A percentile compares a stretch with the other conserved stretches of the same genome.
Conservation (phyloP, 2,113 vertebrate species). For the Cyanoderma ruficeps region DNA sequence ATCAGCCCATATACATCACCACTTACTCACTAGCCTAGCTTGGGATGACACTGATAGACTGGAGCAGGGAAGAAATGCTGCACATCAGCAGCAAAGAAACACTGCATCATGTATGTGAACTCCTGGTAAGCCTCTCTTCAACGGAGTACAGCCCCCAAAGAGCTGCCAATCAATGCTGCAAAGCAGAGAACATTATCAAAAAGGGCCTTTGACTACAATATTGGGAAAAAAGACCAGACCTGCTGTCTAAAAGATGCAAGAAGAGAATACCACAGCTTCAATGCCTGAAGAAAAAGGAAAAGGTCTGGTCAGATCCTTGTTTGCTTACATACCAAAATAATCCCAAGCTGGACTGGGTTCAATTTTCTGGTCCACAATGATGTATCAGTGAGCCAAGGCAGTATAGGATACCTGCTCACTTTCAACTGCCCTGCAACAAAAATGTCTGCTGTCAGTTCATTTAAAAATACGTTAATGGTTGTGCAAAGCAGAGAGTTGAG, state of each 20-base stretch:
- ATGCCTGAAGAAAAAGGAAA: conserved; percentile 22
- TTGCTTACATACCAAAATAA: conserved; percentile 69
- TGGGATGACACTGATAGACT: not conserved
- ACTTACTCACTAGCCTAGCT: not conserved
- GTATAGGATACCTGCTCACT: conserved; percentile 71
- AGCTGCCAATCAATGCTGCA: conserved; percentile 34
- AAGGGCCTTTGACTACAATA: not conserved
- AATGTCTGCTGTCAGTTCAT: conserved; percentile 70
- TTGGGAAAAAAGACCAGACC: conserved; percentile 42
- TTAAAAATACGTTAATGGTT: conserved; percentile 45
- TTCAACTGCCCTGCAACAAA: conserved; percentile 69
- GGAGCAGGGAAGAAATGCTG: conserved; percentile 12
- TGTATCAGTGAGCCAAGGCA: conserved; percentile 71
- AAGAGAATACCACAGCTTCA: conserved; percentile 50
- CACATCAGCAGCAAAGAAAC: conserved; percentile 30
- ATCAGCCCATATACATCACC: not conserved
- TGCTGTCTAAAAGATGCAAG: conserved; percentile 26
- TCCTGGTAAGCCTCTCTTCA: not conserved
- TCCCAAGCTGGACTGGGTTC: conserved; percentile 70
- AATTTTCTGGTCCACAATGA: conserved; percentile 70
- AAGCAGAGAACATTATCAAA: conserved; percentile 50
- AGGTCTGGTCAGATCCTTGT: conserved; percentile 66
- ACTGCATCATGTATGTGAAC: not conserved
- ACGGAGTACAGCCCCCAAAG: not conserved
- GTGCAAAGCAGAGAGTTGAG: conserved; percentile 59